A percentile compares a stretch with the other conserved stretches of the same genome.
Evolutionary conservation across 2,113 vertebrate species (phyloP).

Genomic region (Lipophrys pholis): DNA sequence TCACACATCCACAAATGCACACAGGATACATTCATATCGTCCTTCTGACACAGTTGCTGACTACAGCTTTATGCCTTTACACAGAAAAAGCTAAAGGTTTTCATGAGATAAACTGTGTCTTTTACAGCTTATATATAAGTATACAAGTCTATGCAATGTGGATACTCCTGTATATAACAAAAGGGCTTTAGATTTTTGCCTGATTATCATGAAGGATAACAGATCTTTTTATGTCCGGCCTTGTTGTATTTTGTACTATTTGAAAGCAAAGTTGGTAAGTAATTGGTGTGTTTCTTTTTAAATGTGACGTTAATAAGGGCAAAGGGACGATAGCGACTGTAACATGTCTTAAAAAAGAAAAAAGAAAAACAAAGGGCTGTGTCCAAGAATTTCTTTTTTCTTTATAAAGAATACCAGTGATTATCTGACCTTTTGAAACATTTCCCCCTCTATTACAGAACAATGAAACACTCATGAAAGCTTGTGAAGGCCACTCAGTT

Average conservation of each 20-base stretch:
- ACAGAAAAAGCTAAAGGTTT: background rate
- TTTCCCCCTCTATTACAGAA: slow-evolving; percentile 46
- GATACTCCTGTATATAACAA: background rate
- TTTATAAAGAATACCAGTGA: slow-evolving; percentile 24
- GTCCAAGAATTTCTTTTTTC: background rate
- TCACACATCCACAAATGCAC: background rate
- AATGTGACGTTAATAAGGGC: slow-evolving; percentile 36
- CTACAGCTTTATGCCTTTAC: background rate
- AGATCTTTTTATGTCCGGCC: background rate
- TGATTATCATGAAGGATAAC: background rate
- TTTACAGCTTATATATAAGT: background rate
- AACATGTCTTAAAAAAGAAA: slow-evolving; percentile 29
- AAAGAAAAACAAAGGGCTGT: background rate
- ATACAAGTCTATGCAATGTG: background rate
- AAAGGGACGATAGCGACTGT: slow-evolving; percentile 10
- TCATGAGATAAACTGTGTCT: background rate
- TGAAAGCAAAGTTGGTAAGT: background rate
- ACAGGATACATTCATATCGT: background rate
- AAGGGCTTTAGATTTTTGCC: slow-evolving; percentile 33
- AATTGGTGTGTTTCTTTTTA: background rate
- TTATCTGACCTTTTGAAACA: slow-evolving; percentile 51
- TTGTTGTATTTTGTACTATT: slow-evolving; percentile 14
- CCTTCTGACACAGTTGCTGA: background rate
- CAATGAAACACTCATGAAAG: slow-evolving; percentile 62
- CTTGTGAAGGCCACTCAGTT: slow-evolving; percentile 41